Conservation (phyloP, 2,888 invertebrate species). For the Microplitis manilae region DNA sequence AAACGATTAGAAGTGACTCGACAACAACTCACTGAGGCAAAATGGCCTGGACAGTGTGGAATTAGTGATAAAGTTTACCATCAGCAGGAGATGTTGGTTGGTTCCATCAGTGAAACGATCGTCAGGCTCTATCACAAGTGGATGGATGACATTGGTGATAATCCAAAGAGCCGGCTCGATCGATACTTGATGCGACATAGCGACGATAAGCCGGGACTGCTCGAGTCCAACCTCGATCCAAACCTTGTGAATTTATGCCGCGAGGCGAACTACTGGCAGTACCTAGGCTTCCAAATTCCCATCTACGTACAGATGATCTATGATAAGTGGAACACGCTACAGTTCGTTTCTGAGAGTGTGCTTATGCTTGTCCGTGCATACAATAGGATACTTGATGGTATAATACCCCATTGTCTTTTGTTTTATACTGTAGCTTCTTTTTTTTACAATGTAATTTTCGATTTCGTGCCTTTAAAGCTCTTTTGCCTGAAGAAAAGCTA, state of each 20-base stretch:
- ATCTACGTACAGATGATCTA: slow-evolving; percentile 78
- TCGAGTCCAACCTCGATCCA: slow-evolving; percentile 87
- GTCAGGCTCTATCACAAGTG: slow-evolving; percentile 75
- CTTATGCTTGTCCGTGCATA: slow-evolving; percentile 82
- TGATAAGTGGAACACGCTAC: slow-evolving; percentile 75
- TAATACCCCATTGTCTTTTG: slow-evolving; percentile 1
- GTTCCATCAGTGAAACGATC: slow-evolving; percentile 76
- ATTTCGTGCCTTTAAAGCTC: slow-evolving; percentile 69
- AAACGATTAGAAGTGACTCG: slow-evolving; percentile 77
- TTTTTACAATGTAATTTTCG: neutral
- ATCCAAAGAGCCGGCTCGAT: slow-evolving; percentile 77
- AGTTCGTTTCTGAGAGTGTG: slow-evolving; percentile 81
- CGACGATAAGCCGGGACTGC: slow-evolving; percentile 74
- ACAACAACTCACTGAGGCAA: slow-evolving; percentile 79
- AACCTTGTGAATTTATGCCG: slow-evolving; percentile 79
- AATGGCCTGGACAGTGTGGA: slow-evolving; percentile 85
- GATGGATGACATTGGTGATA: slow-evolving; percentile 76
- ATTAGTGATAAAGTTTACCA: slow-evolving; percentile 81
- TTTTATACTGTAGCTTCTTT: slow-evolving; percentile 7
- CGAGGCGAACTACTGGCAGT: slow-evolving; percentile 84
- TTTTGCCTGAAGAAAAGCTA: slow-evolving; percentile 83
- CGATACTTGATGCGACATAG: slow-evolving; percentile 83
- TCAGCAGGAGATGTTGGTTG: slow-evolving; percentile 78
- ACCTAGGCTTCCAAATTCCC: slow-evolving; percentile 81
- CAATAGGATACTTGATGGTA: slow-evolving; percentile 80